These are phyloP conservation scores for Galendromus occidentalis DNA, from an alignment of 1,140 invertebrate species.

Conservation along the genomic window DNA sequence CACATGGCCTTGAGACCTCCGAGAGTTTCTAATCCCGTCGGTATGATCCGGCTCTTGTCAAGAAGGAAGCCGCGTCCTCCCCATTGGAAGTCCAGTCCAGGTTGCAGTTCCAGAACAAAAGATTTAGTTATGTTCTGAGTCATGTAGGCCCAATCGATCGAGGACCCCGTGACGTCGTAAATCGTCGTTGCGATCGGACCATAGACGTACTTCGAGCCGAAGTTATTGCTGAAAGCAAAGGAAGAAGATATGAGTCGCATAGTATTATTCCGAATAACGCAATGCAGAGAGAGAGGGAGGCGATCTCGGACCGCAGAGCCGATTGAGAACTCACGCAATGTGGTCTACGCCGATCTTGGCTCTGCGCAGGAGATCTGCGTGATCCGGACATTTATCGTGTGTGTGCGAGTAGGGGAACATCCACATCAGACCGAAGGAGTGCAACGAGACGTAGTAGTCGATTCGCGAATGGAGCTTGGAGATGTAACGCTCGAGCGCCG, in stretches of 20 bases:
- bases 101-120: slow-evolving; percentile 23
- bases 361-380: not conserved
- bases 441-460: not conserved
- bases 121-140: slow-evolving; percentile 26
- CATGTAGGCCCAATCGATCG: slow-evolving; percentile 31
- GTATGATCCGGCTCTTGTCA: slow-evolving; percentile 38
- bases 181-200: not conserved
- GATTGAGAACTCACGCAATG: not conserved
- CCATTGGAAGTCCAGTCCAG: slow-evolving; percentile 25
- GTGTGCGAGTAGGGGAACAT: not conserved
- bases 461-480: not conserved
- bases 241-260: not conserved
- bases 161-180: slow-evolving; percentile 25
- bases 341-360: not conserved
- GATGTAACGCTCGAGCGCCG: slow-evolving; percentile 21
- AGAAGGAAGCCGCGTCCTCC: slow-evolving; percentile 32
- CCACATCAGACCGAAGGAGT: not conserved
- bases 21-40: slow-evolving; percentile 53
- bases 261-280: too few species aligned
- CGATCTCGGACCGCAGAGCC: too few species aligned
- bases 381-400: not conserved
- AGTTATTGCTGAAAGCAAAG: not conserved
- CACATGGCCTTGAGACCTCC: slow-evolving; percentile 30
- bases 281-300: too few species aligned
- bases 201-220: not conserved